Evolutionary conservation across 2,113 vertebrate species (phyloP).

Genomic region (Protomyctophum bolini): DNA sequence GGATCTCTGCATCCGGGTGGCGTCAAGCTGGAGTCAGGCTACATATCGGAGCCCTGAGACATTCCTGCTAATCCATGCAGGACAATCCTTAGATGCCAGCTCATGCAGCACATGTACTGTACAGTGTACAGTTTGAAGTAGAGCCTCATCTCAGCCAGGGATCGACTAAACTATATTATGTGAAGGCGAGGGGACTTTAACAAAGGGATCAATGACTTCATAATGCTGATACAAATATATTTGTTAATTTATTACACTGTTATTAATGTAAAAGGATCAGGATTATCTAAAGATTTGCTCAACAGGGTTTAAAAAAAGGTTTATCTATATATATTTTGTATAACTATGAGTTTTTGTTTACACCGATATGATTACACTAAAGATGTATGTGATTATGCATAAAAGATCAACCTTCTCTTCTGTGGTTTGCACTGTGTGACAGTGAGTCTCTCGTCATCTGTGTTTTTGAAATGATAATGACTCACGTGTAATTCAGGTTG

Average conservation of each 20-base stretch:
- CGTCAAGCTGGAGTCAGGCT: constrained; percentile 70
- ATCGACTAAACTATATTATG: constrained; percentile 25
- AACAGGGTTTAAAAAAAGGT: constrained; percentile 22
- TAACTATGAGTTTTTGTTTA: constrained; percentile 23
- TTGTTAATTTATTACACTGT: constrained; percentile 34
- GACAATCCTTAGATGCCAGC: constrained; percentile 69
- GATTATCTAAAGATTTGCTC: constrained; percentile 17
- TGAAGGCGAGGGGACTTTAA: constrained; percentile 46
- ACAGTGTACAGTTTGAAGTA: constrained; percentile 57
- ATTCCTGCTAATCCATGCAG: constrained; percentile 60
- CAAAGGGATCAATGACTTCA: constrained; percentile 34
- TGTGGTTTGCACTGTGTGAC: constrained; percentile 19
- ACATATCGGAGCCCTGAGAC: constrained; percentile 61
- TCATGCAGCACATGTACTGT: constrained; percentile 47
- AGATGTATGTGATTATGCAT: constrained; percentile 41
- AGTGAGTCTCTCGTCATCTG: background rate
- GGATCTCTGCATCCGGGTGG: constrained; percentile 50
- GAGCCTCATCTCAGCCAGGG: constrained; percentile 62
- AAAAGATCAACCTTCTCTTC: constrained; percentile 23
- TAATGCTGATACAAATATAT: constrained; percentile 66
- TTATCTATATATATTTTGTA: constrained; percentile 39
- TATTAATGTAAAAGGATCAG: constrained; percentile 28
- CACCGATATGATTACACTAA: constrained; percentile 3
- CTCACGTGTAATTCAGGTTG: too few species aligned
- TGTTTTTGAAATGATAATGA: too few species aligned